Percentiles rank a stretch among this genome's conserved stretches.
These are phyloP conservation scores for Lasioglossum baleicum DNA, from an alignment of 1,140 invertebrate genomes.

Conservation along the genomic window DNA sequence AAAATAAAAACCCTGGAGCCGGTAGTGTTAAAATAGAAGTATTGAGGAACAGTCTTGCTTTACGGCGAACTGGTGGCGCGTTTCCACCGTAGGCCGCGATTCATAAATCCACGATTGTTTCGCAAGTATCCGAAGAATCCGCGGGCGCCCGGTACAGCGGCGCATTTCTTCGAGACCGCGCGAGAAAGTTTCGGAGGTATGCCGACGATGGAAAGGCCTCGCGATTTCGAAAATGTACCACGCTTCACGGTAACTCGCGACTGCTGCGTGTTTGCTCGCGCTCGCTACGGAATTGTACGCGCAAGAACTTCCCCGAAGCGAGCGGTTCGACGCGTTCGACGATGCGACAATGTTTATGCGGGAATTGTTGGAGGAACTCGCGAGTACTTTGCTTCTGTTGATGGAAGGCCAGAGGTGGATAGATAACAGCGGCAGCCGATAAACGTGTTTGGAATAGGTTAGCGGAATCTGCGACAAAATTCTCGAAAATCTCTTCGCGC, in stretches of 20 bases:
- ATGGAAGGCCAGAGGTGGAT: background rate
- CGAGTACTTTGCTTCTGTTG: background rate
- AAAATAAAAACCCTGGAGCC: too few species aligned
- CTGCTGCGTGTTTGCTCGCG: background rate
- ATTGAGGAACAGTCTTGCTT: too few species aligned
- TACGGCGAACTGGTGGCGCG: background rate
- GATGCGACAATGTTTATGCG: background rate
- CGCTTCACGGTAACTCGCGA: background rate
- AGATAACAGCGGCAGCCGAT: background rate
- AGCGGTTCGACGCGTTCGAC: background rate
- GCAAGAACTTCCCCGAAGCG: background rate
- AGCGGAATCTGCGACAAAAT: too few species aligned
- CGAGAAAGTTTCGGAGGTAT: slow-evolving; percentile 28
- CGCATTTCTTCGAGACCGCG: slow-evolving; percentile 6
- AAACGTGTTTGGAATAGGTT: background rate
- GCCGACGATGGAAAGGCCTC: background rate
- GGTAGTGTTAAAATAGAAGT: too few species aligned
- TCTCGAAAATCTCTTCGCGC: too few species aligned
- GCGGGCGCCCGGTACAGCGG: background rate
- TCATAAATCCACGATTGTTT: slow-evolving; percentile 32
- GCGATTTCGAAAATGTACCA: slow-evolving; percentile 21
- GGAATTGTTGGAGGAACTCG: background rate
- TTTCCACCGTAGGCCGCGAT: background rate
- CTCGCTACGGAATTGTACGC: background rate
- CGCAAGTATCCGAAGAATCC: slow-evolving; percentile 31